Evolutionary conservation across 2,113 vertebrate genomes (phyloP).

Genomic region (Salvelinus namaycush): DNA sequence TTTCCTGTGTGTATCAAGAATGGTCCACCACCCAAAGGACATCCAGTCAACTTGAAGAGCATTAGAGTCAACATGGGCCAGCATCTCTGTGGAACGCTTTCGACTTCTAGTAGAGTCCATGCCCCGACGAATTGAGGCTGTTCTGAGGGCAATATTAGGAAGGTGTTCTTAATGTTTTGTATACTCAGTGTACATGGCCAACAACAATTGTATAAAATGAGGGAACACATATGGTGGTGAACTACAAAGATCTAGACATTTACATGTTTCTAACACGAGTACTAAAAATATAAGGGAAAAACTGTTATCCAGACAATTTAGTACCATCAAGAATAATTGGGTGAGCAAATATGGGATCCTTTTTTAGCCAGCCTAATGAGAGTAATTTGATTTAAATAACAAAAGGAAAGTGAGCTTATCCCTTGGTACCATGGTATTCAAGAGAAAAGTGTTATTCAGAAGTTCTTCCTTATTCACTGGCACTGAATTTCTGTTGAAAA

Average conservation of each 20-base stretch:
- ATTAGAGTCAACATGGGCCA: no score
- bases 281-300: conserved; percentile 20
- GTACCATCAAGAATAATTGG: not conserved
- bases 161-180: no score
- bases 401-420: conserved; percentile 16
- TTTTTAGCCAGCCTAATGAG: conserved; percentile 21
- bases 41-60: no score
- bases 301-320: conserved; percentile 17
- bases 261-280: no score
- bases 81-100: no score
- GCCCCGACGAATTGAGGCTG: no score
- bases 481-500: conserved; percentile 35
- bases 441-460: not conserved
- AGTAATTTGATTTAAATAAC: conserved; percentile 31
- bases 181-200: conserved; percentile 17
- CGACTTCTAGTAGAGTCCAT: no score
- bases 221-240: not conserved
- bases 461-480: not conserved
- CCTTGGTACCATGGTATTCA: conserved; percentile 6
- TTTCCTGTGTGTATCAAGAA: no score
- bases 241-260: not conserved
- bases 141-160: no score
- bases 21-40: no score
- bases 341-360: not conserved
- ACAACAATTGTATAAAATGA: conserved; percentile 14